Base-by-base conservation (phyloP, 2,888 invertebrate species). In the Chrysotoxum bicinctum region DNA sequence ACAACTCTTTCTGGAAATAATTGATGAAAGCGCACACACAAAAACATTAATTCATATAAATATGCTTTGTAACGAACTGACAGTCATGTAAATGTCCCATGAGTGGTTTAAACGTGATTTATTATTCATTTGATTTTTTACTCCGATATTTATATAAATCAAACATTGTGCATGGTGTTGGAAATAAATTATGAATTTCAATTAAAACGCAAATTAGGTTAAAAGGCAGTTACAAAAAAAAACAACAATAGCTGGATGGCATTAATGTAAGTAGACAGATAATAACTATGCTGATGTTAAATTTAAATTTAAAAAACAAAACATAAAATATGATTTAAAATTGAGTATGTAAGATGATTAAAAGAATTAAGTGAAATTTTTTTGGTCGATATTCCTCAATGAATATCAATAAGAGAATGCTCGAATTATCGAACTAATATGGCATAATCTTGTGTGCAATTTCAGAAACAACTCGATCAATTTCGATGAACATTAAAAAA, bases 181-280 rank as follows among this genome's bases (percentile, higher is more conserved):
- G 48, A 48, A 32, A 64, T 64, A 64, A 64, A 64, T 64, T 48
- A 64, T 64, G 45, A 64, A 64, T 64, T 64, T 64, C 64, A 64
- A 64, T 64, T 64, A 48, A 64, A 64, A 64, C 64, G 48, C 64
- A 64, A 64, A 64, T 64, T 64, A 64, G 64, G 64, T 64, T 66
- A 64, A 64, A 64, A 48, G 30, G 3, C 43, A 64, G 30, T 43
- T 7, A 14, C 30, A 19, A 12, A n/a, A 23, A 40, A 40, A n/a
- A 60, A 40, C 12, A 23, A 21, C 10, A 12, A 48, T 21, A 48
- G n/a, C 10, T 40, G 16, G n/a, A n/a, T 40, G 23, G n/a, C 40
- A 23, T 40, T 60, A 56, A 60, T 23, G 23, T 40, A 40, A 12
- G 23, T 60, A 60, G 37, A 7, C 56, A 21, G 12, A 35, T 56